Conservation (phyloP, 1,140 invertebrate genomes). For the Delia radicum region DNA sequence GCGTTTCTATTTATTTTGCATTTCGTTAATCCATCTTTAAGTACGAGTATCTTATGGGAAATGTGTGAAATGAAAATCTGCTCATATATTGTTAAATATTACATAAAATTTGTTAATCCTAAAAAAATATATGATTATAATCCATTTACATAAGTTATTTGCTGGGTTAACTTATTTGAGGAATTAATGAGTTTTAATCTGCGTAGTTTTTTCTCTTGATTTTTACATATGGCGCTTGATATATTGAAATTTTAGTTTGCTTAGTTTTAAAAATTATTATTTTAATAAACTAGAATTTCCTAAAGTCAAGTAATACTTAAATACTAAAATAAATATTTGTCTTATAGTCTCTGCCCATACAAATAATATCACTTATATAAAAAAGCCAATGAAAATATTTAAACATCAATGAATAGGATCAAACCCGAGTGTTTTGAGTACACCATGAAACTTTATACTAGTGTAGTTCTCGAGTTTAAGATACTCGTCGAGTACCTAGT, state of each 20-base stretch:
- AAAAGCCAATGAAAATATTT: too few relatives aligned
- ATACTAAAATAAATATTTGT: neutral
- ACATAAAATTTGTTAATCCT: neutral
- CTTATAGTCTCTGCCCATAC: neutral
- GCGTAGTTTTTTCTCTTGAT: neutral
- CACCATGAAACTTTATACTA: too few relatives aligned
- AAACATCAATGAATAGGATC: too few relatives aligned
- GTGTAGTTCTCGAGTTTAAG: too few relatives aligned
- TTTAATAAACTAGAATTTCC: constrained; percentile 7
- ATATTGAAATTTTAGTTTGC: neutral
- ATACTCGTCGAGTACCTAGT: too few relatives aligned
- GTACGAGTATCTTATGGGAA: too few relatives aligned
- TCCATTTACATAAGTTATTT: neutral
- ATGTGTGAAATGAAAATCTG: too few relatives aligned
- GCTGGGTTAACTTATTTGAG: neutral
- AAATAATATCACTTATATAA: too few relatives aligned
- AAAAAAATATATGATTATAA: neutral
- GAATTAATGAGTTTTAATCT: neutral
- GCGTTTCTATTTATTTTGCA: too few relatives aligned
- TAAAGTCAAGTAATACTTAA: neutral
- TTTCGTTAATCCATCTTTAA: too few relatives aligned
- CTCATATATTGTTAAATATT: neutral
- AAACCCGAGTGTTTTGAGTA: too few relatives aligned
- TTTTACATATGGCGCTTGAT: neutral
- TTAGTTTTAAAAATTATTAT: neutral